These are phyloP conservation scores for Actinia tenebrosa DNA, from an alignment of 64 coral and sea anemone species.

Conservation along the genomic window DNA sequence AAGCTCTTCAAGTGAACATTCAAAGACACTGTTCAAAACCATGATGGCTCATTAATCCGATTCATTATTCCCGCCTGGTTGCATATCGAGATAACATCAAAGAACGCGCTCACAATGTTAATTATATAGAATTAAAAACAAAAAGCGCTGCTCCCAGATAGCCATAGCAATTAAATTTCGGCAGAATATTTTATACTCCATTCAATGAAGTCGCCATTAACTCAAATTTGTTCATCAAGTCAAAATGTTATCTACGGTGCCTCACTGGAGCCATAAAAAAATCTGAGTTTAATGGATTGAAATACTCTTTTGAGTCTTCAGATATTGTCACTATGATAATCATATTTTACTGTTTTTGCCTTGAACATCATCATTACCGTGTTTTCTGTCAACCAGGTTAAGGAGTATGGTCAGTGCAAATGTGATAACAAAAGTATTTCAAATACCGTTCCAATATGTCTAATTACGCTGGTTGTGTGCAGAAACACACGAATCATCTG, in stretches of 20 bases:
- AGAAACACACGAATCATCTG: background rate
- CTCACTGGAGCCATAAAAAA: background rate
- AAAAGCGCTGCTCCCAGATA: background rate
- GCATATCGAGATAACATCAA: background rate
- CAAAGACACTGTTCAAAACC: background rate
- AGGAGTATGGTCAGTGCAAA: background rate
- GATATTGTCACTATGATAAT: background rate
- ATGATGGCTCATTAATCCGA: background rate
- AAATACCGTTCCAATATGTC: background rate
- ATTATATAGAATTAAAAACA: background rate
- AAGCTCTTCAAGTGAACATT: background rate
- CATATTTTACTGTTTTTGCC: background rate
- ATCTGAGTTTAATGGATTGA: background rate
- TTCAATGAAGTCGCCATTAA: background rate
- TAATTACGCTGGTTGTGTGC: background rate
- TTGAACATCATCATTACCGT: background rate
- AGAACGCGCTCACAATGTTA: background rate
- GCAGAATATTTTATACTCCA: background rate
- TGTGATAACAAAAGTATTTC: background rate
- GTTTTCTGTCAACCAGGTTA: background rate
- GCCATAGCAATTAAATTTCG: too few relatives aligned
- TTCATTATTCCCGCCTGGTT: background rate
- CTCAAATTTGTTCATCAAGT: background rate
- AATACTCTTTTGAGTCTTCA: background rate
- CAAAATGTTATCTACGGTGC: background rate